Evolutionary conservation across 2,113 vertebrate genomes (phyloP).

Genomic region (Brachionichthys hirsutus): DNA sequence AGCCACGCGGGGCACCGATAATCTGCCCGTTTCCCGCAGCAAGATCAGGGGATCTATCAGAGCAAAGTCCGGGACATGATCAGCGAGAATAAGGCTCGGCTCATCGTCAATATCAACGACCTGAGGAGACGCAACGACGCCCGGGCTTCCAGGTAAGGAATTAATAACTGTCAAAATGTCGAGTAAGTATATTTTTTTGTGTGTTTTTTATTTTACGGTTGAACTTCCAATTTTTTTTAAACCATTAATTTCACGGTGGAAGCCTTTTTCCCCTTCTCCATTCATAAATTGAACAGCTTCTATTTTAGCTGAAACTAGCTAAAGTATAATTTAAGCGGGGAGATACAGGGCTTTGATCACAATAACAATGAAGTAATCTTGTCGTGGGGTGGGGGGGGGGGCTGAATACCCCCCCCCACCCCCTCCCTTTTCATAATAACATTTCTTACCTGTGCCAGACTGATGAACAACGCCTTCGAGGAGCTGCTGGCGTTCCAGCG

Average conservation of each 20-base stretch:
- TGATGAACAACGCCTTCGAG: slow-evolving; percentile 89
- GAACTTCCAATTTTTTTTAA: too few relatives aligned
- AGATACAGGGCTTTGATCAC: too few relatives aligned
- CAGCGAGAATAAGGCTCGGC: slow-evolving; percentile 86
- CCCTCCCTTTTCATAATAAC: neutral
- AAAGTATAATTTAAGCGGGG: too few relatives aligned
- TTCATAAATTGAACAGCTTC: too few relatives aligned
- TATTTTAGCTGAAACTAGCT: too few relatives aligned
- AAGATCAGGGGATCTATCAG: slow-evolving; percentile 93
- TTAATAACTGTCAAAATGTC: too few relatives aligned
- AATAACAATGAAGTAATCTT: too few relatives aligned
- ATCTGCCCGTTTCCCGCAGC: slow-evolving; percentile 66
- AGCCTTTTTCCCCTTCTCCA: too few relatives aligned
- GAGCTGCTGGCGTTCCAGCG: slow-evolving; percentile 92
- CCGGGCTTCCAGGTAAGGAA: slow-evolving; percentile 84
- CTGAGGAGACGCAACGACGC: slow-evolving; percentile 89
- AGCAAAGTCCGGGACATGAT: slow-evolving; percentile 94
- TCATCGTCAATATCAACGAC: slow-evolving; percentile 94
- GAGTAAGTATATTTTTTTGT: too few relatives aligned
- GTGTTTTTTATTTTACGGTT: too few relatives aligned
- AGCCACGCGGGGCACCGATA: slow-evolving; percentile 3
- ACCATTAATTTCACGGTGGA: too few relatives aligned
- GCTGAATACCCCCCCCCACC: neutral
- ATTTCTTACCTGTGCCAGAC: slow-evolving; percentile 66
- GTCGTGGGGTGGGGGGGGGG: too few relatives aligned